Evolutionary conservation across 2,113 vertebrate genomes (phyloP), one percentile per base, ranked within the genome.

Genomic region (Garra rufa): DNA sequence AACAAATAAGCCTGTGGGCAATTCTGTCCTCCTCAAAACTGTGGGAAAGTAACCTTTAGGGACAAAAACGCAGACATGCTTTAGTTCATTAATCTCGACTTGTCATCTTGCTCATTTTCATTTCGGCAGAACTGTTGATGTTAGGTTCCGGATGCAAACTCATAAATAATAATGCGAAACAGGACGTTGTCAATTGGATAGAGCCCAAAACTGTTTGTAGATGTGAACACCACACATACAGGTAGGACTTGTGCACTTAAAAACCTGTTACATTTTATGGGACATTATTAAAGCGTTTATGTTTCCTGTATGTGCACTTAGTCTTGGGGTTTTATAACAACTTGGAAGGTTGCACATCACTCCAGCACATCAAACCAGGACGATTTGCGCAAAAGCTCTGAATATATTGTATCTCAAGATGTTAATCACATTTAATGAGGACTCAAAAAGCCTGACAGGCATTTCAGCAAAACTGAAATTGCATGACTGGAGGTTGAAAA

Each of bases 21-120:
- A 44, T 61, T 81, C 87, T 81, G 82, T 85, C 30, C 61, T 26
- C 44, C 15, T 88, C 55, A 30, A 73, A 74, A 59, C 15, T 87
- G 75, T 84, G 86, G 85, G 86, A 89, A 87, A 78, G 55, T 43
- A 44, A 44, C 52, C 74, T 81, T 43, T 19, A 74, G 38, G 44
- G 38, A 82, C 9, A 78, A 78, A 83, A n/a, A 38, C 65, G 43
- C 43, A 17, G 24, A 48, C 46, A 4, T 52, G 21, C 19, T 82
- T 50, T 71, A 61, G 43, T 14, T 43, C 19, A 44, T 75, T 21
- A 46, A 59, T 28, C 21, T 69, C 26, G 3, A 48, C 30, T 55
- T 76, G 43, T 73, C 55, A 57, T 61, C 19, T 65, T 52, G 63
- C 61, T 69, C 26, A 11, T 77, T 48, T 74, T 69, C 4, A 41